These are phyloP conservation scores for Bombus balteatus DNA, from an alignment of 1,140 invertebrate genomes.

Conservation along the genomic window DNA sequence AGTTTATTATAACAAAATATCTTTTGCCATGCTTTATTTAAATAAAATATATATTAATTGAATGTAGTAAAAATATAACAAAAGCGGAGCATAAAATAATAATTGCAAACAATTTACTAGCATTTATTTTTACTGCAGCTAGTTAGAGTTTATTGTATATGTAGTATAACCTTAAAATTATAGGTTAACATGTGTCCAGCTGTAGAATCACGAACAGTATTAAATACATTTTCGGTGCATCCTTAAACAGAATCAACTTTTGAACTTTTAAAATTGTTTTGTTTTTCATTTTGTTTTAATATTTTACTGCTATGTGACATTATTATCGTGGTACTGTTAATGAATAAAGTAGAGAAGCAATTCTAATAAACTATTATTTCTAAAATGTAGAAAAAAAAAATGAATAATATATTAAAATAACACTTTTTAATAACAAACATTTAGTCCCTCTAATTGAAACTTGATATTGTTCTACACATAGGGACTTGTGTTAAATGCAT, in stretches of 20 bases:
- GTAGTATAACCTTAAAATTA: background rate
- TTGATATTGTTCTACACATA: background rate
- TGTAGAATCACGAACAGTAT: background rate
- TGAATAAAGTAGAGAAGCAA: background rate
- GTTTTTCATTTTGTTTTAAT: background rate
- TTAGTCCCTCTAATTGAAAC: background rate
- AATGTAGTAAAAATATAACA: background rate
- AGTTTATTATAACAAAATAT: background rate
- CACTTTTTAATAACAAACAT: background rate
- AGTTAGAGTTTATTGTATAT: background rate
- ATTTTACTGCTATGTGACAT: background rate
- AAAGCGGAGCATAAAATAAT: background rate
- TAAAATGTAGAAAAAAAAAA: background rate
- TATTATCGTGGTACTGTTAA: background rate
- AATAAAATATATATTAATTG: background rate
- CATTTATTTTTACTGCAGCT: background rate
- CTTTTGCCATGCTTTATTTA: background rate
- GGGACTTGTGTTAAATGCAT: slow-evolving; percentile 11
- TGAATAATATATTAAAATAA: background rate
- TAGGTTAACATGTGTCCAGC: background rate
- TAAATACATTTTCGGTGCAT: background rate
- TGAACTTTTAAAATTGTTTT: background rate
- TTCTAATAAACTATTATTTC: background rate
- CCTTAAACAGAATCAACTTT: background rate
- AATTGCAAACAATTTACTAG: background rate